Evolutionary conservation across 2,888 invertebrate genomes (phyloP).

Genomic region (Tubulanus polymorphus): DNA sequence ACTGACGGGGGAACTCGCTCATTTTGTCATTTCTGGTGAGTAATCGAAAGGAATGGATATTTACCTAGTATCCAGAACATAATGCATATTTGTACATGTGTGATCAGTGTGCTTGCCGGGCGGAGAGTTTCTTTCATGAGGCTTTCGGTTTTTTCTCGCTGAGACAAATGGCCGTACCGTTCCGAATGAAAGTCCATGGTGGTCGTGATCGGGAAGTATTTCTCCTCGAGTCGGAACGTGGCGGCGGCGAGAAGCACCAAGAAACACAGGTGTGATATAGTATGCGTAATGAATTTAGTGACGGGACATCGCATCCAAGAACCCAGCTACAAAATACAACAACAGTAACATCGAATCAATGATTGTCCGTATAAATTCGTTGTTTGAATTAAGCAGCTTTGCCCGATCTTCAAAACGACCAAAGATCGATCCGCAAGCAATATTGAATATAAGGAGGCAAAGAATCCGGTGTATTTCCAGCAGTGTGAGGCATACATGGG

Average conservation of each 20-base stretch:
- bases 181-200: slow-evolving; percentile 31
- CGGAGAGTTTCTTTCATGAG: slow-evolving; percentile 45
- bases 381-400: too few relatives aligned
- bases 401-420: too few relatives aligned
- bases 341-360: background rate
- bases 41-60: too few relatives aligned
- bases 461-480: too few relatives aligned
- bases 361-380: background rate
- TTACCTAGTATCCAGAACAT: slow-evolving; percentile 53
- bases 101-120: slow-evolving; percentile 50
- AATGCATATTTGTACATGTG: slow-evolving; percentile 52
- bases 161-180: slow-evolving; percentile 29
- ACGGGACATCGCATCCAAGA: slow-evolving; percentile 60
- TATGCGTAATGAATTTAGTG: slow-evolving; percentile 69
- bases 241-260: slow-evolving; percentile 64
- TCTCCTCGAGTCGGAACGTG: slow-evolving; percentile 58
- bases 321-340: slow-evolving; percentile 38
- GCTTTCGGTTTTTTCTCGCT: slow-evolving; percentile 42
- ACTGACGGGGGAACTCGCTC: too few relatives aligned
- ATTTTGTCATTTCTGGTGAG: too few relatives aligned
- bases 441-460: too few relatives aligned
- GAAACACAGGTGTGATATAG: slow-evolving; percentile 66
- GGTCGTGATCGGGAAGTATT: slow-evolving; percentile 32
- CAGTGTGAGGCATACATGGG: too few relatives aligned
- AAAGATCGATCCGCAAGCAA: too few relatives aligned